Evolutionary conservation across 2,888 invertebrate species (phyloP), one percentile per base, ranked within the genome.

Genomic region (Heteromyza rotundicornis): DNA sequence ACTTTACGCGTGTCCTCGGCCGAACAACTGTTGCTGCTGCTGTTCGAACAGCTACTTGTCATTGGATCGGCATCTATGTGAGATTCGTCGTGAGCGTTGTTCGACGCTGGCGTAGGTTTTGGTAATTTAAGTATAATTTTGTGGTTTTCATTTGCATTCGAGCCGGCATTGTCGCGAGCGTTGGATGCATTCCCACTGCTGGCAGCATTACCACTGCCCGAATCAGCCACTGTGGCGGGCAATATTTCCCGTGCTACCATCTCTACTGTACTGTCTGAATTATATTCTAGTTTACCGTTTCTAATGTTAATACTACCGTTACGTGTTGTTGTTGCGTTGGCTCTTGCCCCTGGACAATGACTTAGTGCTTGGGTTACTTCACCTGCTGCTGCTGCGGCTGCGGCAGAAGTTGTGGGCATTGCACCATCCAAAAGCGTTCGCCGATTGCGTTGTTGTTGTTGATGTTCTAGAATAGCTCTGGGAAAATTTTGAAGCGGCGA

Each of bases 1-100:
- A 84, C 84, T 68, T 82, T 82, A 44, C 83, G 76, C 27, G 67
- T 68, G 55, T 72, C 67, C 44, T 64, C 68, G 5, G 56, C 54
- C 14, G 55, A 50, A 27, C 59, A 35, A 44, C 64, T 60, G 57
- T 59, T 60, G 40, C 47, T 63, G 57, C 56, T 67, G 53, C 60
- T 58, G n/a, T n/a, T 59, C 17, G 27, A 27, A 20, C 40, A 49
- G 58, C 57, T n/a, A 32, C 44, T 51, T 19, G 27, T 54, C 32
- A 59, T 60, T 66, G 70, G 32, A 72, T 71, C 69, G 65, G 61
- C 66, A 53, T 79, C 62, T 67, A 67, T 69, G 67, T 77, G 65
- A 75, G 74, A 65, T 67, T 69, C 67, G 54, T 60, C 63, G 50
- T 59, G 64, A 57, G 63, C 20, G 54, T 32, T 23, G 58, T 55